Base-by-base conservation (phyloP, 2,888 invertebrate genomes). In the Sinotaia quadrata region DNA sequence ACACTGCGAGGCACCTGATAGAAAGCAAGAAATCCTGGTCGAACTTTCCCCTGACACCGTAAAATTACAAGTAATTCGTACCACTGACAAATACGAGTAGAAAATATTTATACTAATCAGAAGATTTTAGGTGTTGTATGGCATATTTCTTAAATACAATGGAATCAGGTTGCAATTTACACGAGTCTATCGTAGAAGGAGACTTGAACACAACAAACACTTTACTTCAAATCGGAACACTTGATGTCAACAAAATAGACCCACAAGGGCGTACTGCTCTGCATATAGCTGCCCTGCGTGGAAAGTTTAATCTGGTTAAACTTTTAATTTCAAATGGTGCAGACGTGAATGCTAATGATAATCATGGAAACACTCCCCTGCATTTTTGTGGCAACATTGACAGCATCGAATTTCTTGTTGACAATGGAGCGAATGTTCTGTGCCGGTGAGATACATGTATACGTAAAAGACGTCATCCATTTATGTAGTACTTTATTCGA, bases 381-480 rank as follows among this genome's bases (percentile, higher is more conserved):
- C 82, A 82, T 59, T 79, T 75, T 73, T 78, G 79, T 68, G 81
- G 82, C 24, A 76, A 80, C 68, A 27, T 66, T 31, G 80, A 79
- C 10, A 74, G 75, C 4, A 57, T 78, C 5, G 73, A 79, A 27
- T 47, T 68, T 4, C 68, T 82, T 7, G 68, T 79, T 31, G 69
- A 67, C 4, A 52, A 69, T 68, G 81, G 82, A n/a, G 78, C 77
- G 31, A 62, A 76, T 36, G 58, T 78, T 0, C 54, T 41, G 29
- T 61, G 68, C 33, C 73, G 76, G 81, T 78, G 24, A 24, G 37
- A 8, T 18, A 21, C 27, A 60, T 24, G 27, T 58, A 18, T 27
- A 5, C 4, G 15, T 52, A 10, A 24, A 8, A 52, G 24, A 31
- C 52, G n/a, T n/a, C n/a, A n/a, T n/a, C n/a, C n/a, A n/a, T n/a